Conservation (phyloP, 2,113 vertebrate genomes). For the crab-eating macaque (Macaca fascicularis) region T2T-MFA8v1.1 NC_088381.1:27521001-27521500, state of each 20-base stretch:
- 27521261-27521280: neutral
- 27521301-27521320: neutral
- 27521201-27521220: neutral
- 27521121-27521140: neutral
- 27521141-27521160: neutral
- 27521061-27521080: neutral
- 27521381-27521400: neutral
- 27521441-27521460: neutral
- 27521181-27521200: neutral
- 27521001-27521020: neutral
- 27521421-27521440: neutral
- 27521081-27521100: constrained; percentile 2
- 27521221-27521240: neutral
- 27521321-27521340: neutral
- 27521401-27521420: neutral
- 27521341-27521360: neutral
- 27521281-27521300: neutral
- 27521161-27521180: neutral
- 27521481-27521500: constrained; percentile 30
- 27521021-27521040: neutral
- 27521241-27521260: neutral
- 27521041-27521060: neutral
- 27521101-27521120: neutral
- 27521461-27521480: constrained; percentile 19
- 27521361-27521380: neutral